phyloP scores from a whole-genome alignment of 2,888 invertebrate species.

The Gortyna flavago region DNA sequence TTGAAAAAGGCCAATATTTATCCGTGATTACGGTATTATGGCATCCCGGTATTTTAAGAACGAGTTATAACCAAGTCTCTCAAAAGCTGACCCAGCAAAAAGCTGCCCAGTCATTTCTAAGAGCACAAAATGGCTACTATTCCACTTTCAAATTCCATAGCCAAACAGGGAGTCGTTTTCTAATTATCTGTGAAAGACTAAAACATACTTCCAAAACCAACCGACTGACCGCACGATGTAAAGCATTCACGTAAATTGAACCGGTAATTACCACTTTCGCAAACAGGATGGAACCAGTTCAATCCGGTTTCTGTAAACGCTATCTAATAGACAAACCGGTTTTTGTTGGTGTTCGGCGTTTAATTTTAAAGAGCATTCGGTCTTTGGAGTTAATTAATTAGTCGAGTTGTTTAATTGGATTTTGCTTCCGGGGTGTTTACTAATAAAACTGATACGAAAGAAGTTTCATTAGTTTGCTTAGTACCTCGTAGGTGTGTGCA shows the following conservation, averaged over 20 bases:
- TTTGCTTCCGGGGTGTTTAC: constrained; percentile 6
- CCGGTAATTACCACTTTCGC: constrained; percentile 72
- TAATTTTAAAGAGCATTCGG: constrained; percentile 43
- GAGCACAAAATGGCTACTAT: constrained; percentile 24
- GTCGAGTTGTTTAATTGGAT: constrained; percentile 22
- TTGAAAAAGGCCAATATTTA: neutral
- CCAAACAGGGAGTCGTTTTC: constrained; percentile 20
- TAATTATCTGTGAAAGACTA: constrained; percentile 48
- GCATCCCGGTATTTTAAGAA: neutral
- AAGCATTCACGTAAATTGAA: constrained; percentile 66
- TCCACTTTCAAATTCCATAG: constrained; percentile 18
- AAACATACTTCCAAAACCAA: constrained; percentile 45
- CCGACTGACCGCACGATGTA: constrained; percentile 48
- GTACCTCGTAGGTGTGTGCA: neutral
- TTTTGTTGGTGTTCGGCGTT: constrained; percentile 51
- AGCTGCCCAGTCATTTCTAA: constrained; percentile 6
- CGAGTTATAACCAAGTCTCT: neutral
- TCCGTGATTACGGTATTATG: neutral
- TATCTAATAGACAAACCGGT: constrained; percentile 60
- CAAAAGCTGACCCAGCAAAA: constrained; percentile 3
- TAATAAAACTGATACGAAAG: neutral
- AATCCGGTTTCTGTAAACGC: constrained; percentile 65
- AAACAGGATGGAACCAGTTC: constrained; percentile 69
- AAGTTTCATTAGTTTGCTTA: neutral
- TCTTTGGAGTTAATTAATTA: constrained; percentile 55